Base-by-base conservation (phyloP, 2,113 vertebrate genomes). In the Dissostichus mawsoni region DNA sequence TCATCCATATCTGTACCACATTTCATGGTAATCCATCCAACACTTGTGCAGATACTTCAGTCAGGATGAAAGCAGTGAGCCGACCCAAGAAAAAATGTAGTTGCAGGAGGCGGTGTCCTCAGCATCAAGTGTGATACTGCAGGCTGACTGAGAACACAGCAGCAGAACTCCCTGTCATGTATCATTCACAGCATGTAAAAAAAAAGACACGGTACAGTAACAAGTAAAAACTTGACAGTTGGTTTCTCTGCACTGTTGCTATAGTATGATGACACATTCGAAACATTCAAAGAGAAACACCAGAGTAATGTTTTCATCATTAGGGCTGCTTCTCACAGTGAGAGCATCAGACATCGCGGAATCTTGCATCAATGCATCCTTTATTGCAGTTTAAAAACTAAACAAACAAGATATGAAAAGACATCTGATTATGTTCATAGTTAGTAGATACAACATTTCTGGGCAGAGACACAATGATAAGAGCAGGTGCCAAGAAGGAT, bases 251-350 rank as follows among this genome's bases (percentile, higher is more conserved):
- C 50, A 18, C 18, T 17, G 29, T 11, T 61, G 47, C 20, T n/a
- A n/a, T 11, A 25, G 45, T 44, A 16, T 53, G 78, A 25, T 18
- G 47, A 53, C 53, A 51, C 10, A 14, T 14, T 33, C 12, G 4
- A 61, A 48, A 75, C 18, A 23, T 5, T 20, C 50, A 69, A 48
- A 63, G 17, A 56, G 13, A 17, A 18, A 73, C 66, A 64, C 18
- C 29, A 14, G n/a, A 62, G 74, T n/a, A 53, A 71, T 45, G 29
- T 67, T 48, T 51, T 57, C 80, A 41, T 82, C 80, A 79, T 79
- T 72, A 79, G 17, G n/a, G 45, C 48, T 55, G 63, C 76, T 16
- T 12, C 33, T 64, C 74, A 72, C 44, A 11, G 55, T 4, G 66
- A 62, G 6, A 47, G 29, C 7, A 41, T 17, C 41, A 66, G 11